A percentile compares a stretch with the other conserved stretches of the same genome.
phyloP scores from a whole-genome alignment of 2,113 vertebrate species.

The Ibidorhyncha struthersii region DNA sequence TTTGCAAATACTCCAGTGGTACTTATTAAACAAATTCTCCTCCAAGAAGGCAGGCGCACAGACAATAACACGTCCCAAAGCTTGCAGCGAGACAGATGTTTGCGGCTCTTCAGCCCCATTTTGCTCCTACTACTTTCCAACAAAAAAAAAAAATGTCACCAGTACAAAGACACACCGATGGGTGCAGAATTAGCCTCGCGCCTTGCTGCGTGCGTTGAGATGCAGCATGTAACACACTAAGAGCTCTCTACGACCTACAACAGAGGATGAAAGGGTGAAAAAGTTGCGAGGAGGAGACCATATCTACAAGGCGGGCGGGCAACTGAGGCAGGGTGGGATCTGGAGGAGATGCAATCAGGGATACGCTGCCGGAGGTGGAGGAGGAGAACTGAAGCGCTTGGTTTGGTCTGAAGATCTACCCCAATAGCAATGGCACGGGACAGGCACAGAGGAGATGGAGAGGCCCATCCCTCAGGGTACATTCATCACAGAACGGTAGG shows the following conservation, averaged over 20 bases:
- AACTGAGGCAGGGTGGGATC: neutral
- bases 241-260: neutral
- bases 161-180: rapidly evolving
- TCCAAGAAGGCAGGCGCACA: neutral
- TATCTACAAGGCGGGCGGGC: no score
- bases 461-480: neutral
- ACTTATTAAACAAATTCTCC: neutral
- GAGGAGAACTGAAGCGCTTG: neutral
- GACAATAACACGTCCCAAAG: neutral
- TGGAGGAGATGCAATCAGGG: neutral
- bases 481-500: neutral
- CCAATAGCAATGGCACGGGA: no score
- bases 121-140: neutral
- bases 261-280: rapidly evolving
- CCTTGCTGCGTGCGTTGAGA: rapidly evolving
- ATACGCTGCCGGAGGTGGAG: neutral
- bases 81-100: no score
- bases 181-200: neutral
- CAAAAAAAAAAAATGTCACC: neutral
- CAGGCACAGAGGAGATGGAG: no score
- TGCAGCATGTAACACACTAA: neutral
- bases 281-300: rapidly evolving
- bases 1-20: neutral
- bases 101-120: neutral
- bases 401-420: neutral